Evolutionary conservation across 1,140 invertebrate genomes (phyloP).

Genomic region (Euglossa dilemma): DNA sequence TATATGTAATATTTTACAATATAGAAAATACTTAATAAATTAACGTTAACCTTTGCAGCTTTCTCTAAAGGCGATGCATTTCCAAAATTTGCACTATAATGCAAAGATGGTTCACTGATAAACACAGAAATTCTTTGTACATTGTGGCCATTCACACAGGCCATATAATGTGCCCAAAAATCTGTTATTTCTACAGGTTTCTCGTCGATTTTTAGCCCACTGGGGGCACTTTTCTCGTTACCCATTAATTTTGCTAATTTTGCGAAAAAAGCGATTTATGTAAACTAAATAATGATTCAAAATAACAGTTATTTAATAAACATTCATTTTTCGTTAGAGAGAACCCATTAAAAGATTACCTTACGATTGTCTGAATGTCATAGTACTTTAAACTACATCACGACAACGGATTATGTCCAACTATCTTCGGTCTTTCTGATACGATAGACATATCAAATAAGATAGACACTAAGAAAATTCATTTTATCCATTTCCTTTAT

Average conservation of each 20-base stretch:
- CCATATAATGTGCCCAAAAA: constrained; percentile 89
- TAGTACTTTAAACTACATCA: background rate
- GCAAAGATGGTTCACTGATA: constrained; percentile 85
- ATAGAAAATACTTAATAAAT: constrained; percentile 19
- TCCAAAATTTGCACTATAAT: constrained; percentile 85
- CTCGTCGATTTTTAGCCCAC: constrained; percentile 88
- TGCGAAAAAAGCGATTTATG: background rate
- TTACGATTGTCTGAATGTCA: background rate
- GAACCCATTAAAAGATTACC: background rate
- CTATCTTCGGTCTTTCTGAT: background rate
- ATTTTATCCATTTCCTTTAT: background rate
- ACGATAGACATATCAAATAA: background rate
- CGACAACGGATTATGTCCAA: background rate
- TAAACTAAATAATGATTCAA: background rate
- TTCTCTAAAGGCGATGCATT: constrained; percentile 87
- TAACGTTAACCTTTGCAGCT: constrained; percentile 85
- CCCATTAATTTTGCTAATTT: constrained; percentile 84
- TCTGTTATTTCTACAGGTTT: constrained; percentile 89
- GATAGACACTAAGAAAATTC: background rate
- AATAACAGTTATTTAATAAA: background rate
- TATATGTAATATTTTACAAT: background rate
- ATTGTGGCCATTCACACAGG: constrained; percentile 84
- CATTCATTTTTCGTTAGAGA: background rate
- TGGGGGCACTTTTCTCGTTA: constrained; percentile 88
- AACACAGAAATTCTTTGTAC: constrained; percentile 87